These are phyloP conservation scores for Clarias magur DNA, from an alignment of 2,113 vertebrate genomes.

Conservation along the genomic window DNA sequence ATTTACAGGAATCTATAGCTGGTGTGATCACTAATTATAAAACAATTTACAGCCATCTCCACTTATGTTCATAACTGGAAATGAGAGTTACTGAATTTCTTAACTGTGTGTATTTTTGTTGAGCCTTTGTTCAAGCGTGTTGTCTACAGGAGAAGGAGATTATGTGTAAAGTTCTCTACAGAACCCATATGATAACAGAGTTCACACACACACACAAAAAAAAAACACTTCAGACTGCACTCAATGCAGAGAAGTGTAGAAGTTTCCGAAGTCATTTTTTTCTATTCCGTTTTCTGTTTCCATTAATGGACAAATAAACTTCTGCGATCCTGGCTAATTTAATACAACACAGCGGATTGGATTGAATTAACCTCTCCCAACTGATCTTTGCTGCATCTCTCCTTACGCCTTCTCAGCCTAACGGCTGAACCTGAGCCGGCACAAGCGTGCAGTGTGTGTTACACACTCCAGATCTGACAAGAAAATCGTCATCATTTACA, in stretches of 20 bases:
- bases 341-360: constrained; percentile 8
- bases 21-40: no score
- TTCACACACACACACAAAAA: no score
- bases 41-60: no score
- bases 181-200: neutral
- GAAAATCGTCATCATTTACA: constrained; percentile 36
- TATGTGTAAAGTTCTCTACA: neutral
- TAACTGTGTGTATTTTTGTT: neutral
- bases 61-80: neutral
- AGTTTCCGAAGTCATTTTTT: neutral
- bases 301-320: constrained; percentile 34
- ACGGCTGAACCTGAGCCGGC: constrained; percentile 13
- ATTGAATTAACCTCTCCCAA: constrained; percentile 8
- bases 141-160: neutral
- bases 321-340: constrained; percentile 15
- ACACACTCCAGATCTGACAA: constrained; percentile 17
- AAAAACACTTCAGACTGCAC: neutral
- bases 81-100: neutral
- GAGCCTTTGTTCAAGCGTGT: neutral
- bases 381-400: constrained; percentile 9
- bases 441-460: neutral
- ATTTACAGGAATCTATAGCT: no score
- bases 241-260: neutral
- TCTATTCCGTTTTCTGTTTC: constrained; percentile 13
- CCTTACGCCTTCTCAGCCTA: constrained; percentile 13